Percentiles rank a stretch among this genome's conserved stretches.
Evolutionary conservation across 2,113 vertebrate species (phyloP).

Genomic region (Pagrus major): DNA sequence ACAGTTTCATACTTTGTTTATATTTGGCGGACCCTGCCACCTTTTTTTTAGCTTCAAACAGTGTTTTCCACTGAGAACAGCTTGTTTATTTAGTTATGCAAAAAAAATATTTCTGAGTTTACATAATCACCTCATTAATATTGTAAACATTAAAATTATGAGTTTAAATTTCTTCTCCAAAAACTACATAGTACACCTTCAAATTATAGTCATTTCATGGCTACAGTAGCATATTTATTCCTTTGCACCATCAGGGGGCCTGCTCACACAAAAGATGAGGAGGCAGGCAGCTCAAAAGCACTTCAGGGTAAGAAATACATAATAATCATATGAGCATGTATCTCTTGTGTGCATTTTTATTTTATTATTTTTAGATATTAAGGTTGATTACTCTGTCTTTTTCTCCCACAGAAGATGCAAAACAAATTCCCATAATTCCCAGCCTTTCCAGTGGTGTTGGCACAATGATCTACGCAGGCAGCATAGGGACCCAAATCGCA

Average conservation of each 20-base stretch:
- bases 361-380: too few relatives aligned
- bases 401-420: conserved; percentile 78
- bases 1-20: too few relatives aligned
- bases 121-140: too few relatives aligned
- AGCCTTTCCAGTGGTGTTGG: conserved; percentile 78
- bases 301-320: conserved; percentile 82
- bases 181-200: background rate
- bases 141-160: too few relatives aligned
- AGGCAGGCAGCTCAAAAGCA: conserved; percentile 78
- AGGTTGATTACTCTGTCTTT: background rate
- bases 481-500: conserved; percentile 88
- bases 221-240: background rate
- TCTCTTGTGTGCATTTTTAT: background rate
- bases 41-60: too few relatives aligned
- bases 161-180: too few relatives aligned
- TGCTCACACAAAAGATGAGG: conserved; percentile 56
- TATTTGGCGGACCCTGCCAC: too few relatives aligned
- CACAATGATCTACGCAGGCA: conserved; percentile 88
- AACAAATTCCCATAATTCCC: conserved; percentile 80
- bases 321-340: background rate
- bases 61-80: too few relatives aligned
- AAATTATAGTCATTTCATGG: background rate
- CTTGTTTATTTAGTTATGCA: too few relatives aligned
- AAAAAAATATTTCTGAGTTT: too few relatives aligned
- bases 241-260: conserved; percentile 64